These are phyloP conservation scores for Metallyticus violacea DNA, from an alignment of 2,888 invertebrate species.

Conservation along the genomic window DNA sequence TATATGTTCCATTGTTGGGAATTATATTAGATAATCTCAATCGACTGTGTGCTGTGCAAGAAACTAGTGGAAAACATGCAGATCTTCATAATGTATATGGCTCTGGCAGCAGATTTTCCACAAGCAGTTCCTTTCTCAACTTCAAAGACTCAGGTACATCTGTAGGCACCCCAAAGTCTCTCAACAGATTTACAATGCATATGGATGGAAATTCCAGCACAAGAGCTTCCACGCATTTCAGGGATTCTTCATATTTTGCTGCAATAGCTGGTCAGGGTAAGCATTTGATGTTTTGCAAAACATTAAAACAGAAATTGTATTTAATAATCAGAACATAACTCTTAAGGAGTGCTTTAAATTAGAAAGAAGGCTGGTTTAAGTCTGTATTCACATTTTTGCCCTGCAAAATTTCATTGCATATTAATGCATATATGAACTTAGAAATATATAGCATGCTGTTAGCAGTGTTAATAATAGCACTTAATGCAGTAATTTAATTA, in stretches of 20 bases:
- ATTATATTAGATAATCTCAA: conserved; percentile 85
- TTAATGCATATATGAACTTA: too few species aligned
- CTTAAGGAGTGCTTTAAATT: too few species aligned
- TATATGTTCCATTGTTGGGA: conserved; percentile 90
- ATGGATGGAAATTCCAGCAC: conserved; percentile 66
- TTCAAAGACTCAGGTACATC: conserved; percentile 49
- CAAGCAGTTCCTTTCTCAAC: conserved; percentile 58
- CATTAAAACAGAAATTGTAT: too few species aligned
- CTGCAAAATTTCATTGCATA: too few species aligned
- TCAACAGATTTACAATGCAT: conserved; percentile 63
- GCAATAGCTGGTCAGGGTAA: conserved; percentile 67
- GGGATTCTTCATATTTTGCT: conserved; percentile 71
- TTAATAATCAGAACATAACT: too few species aligned
- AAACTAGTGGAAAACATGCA: conserved; percentile 43
- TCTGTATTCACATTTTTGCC: too few species aligned
- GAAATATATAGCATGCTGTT: too few species aligned
- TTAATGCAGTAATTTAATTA: too few species aligned
- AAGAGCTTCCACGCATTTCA: conserved; percentile 69
- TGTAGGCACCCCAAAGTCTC: conserved; percentile 53
- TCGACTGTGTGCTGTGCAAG: conserved; percentile 58
- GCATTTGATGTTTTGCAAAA: conserved; percentile 25
- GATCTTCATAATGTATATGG: conserved; percentile 1
- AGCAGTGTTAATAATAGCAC: too few species aligned
- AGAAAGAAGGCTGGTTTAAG: too few species aligned
- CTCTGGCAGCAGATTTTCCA: conserved; percentile 51